A percentile compares a stretch with the other conserved stretches of the same genome.
phyloP scores from a whole-genome alignment of 2,888 invertebrate species.

The Oxystoma pomonae region DNA sequence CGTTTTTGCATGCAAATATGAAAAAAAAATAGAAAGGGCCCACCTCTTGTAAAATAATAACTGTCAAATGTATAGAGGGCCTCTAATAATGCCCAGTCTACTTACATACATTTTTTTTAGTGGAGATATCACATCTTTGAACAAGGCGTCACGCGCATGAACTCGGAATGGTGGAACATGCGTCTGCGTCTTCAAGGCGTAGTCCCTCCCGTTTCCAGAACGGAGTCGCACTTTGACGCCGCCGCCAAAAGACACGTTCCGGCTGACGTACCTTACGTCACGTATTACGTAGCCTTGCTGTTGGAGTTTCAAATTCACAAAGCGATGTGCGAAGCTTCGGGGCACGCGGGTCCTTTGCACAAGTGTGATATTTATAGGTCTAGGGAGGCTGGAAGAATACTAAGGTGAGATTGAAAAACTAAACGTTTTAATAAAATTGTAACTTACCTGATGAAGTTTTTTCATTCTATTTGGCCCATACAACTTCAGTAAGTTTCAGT shows the following conservation, averaged over 20 bases:
- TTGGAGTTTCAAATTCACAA: conserved; percentile 84
- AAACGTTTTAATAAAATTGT: no score
- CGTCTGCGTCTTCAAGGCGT: conserved; percentile 70
- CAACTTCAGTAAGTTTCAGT: no score
- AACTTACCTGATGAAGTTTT: no score
- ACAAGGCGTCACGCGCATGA: conserved; percentile 68
- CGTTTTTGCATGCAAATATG: no score
- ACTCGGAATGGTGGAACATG: conserved; percentile 72
- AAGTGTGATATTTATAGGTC: conserved; percentile 80
- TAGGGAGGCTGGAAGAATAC: conserved; percentile 69
- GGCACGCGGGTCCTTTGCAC: conserved; percentile 69
- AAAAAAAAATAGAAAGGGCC: no score
- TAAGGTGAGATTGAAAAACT: no score
- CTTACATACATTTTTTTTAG: conserved; percentile 49
- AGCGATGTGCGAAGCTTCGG: conserved; percentile 68
- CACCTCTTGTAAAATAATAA: no score
- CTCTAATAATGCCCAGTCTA: no score
- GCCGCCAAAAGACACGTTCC: conserved; percentile 80
- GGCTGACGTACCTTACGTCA: conserved; percentile 66
- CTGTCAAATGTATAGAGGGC: no score
- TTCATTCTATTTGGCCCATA: no score
- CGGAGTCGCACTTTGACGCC: conserved; percentile 76
- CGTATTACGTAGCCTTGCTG: conserved; percentile 78
- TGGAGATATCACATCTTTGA: conserved; percentile 81
- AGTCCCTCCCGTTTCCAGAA: conserved; percentile 63